A percentile compares a stretch with the other conserved stretches of the same genome.
Conservation (phyloP, 2,888 invertebrate species). For the Hirtodrosophila histrioides region DNA sequence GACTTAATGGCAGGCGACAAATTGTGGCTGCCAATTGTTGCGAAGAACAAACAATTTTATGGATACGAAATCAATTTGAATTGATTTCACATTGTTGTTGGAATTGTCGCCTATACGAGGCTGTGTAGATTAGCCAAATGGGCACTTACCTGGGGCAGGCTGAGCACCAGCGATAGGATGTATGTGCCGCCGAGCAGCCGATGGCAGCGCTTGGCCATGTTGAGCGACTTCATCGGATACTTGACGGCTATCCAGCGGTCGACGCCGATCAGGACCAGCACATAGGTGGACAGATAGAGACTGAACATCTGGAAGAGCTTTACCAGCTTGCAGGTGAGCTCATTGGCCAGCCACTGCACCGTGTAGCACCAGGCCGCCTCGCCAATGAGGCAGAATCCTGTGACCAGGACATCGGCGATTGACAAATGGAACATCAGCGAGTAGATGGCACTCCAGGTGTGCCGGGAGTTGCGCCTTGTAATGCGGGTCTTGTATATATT, state of each 20-base stretch:
- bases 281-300: constrained; percentile 92
- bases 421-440: constrained; percentile 92
- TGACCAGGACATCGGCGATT: constrained; percentile 92
- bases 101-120: neutral
- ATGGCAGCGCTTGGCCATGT: constrained; percentile 88
- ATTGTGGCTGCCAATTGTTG: constrained; percentile 41
- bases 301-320: constrained; percentile 93
- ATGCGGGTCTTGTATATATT: constrained; percentile 89
- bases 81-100: constrained; percentile 28
- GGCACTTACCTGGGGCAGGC: constrained; percentile 91
- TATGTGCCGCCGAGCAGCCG: constrained; percentile 89
- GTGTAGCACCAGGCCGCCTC: constrained; percentile 93
- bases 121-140: constrained; percentile 15
- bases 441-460: constrained; percentile 90
- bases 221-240: constrained; percentile 90
- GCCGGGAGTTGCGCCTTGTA: constrained; percentile 86
- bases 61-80: constrained; percentile 35
- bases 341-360: constrained; percentile 92
- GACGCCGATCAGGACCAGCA: constrained; percentile 92
- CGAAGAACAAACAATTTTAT: constrained; percentile 18
- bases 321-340: constrained; percentile 90
- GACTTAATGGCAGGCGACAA: constrained; percentile 59
- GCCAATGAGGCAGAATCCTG: constrained; percentile 91
- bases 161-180: constrained; percentile 89
- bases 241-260: constrained; percentile 92